phyloP scores from a whole-genome alignment of 2,888 invertebrate species.

The Lapara coniferarum region DNA sequence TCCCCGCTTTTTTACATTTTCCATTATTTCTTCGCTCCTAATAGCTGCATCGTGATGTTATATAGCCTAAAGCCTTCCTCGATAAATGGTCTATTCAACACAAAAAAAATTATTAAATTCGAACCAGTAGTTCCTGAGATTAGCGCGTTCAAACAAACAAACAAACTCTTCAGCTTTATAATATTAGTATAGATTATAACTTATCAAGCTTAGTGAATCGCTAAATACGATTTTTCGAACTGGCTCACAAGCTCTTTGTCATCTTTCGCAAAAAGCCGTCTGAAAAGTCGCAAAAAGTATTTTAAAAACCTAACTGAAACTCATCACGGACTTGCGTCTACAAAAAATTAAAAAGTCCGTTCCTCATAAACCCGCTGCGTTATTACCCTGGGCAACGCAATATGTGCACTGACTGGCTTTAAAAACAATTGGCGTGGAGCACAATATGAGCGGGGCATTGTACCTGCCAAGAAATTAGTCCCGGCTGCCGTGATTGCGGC shows the following conservation, averaged over 20 bases:
- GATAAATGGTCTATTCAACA: too few relatives aligned
- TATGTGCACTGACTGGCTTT: constrained; percentile 42
- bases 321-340: constrained; percentile 22
- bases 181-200: too few relatives aligned
- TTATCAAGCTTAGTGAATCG: too few relatives aligned
- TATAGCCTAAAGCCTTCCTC: too few relatives aligned
- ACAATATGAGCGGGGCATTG: constrained; percentile 37
- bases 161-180: too few relatives aligned
- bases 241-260: neutral
- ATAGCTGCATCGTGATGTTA: too few relatives aligned
- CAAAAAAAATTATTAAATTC: too few relatives aligned
- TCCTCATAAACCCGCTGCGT: constrained; percentile 33
- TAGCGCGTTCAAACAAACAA: too few relatives aligned
- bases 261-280: neutral
- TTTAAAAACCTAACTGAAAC: constrained; percentile 22
- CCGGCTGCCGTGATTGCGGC: constrained; percentile 32
- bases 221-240: neutral
- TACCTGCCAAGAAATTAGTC: constrained; percentile 40
- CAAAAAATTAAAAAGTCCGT: constrained; percentile 18
- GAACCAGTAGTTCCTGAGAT: too few relatives aligned
- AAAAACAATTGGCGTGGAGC: constrained; percentile 41
- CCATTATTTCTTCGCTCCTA: too few relatives aligned
- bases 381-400: constrained; percentile 39
- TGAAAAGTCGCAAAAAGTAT: constrained; percentile 8
- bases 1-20: too few relatives aligned